Evolutionary conservation across 2,113 vertebrate species (phyloP).

Genomic region (Ophthalmolycus amberensis): DNA sequence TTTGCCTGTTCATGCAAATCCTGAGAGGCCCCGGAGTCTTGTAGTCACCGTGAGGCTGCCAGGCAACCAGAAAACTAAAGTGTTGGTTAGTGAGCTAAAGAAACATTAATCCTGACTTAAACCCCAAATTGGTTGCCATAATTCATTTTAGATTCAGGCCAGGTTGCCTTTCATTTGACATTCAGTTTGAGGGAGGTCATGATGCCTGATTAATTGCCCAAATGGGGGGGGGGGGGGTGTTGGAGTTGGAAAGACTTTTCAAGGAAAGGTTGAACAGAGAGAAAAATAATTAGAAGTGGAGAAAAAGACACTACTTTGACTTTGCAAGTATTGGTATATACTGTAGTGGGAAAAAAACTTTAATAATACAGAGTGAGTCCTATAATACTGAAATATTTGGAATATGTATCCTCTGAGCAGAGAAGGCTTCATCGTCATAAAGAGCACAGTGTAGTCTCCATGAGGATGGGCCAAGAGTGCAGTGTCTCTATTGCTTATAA

Average conservation of each 20-base stretch:
- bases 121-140: background rate
- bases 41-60: slow-evolving; percentile 3
- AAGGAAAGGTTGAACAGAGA: slow-evolving; percentile 39
- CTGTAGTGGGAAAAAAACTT: too few relatives aligned
- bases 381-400: too few relatives aligned
- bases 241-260: slow-evolving; percentile 8
- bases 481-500: too few relatives aligned
- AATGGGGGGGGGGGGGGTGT: slow-evolving; percentile 38
- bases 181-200: background rate
- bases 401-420: too few relatives aligned
- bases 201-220: background rate
- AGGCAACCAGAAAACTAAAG: slow-evolving; percentile 2
- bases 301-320: background rate
- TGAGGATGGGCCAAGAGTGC: too few relatives aligned
- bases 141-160: background rate
- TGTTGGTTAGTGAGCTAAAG: background rate
- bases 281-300: too few relatives aligned
- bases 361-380: too few relatives aligned
- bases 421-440: too few relatives aligned
- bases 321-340: slow-evolving; percentile 1
- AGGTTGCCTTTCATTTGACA: background rate
- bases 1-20: background rate
- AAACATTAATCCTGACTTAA: background rate
- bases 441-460: too few relatives aligned
- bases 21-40: slow-evolving; percentile 5